Evolutionary conservation across 2,797 vertebrate genomes (phyloP), one percentile per base, ranked within the genome.

Genomic region (Falco peregrinus): DNA sequence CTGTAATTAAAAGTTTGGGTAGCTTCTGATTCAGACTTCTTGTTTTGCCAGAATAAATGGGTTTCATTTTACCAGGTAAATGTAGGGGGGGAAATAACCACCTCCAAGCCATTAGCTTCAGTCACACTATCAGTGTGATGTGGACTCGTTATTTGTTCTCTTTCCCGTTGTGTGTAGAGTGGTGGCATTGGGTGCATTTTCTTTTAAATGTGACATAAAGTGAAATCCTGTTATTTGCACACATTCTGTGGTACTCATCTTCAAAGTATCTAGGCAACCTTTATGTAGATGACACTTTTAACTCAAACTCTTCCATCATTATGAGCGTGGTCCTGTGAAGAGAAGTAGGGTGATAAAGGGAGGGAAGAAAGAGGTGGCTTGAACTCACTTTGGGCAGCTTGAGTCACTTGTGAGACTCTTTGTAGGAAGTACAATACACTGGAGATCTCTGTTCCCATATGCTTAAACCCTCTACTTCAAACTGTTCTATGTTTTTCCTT

Each of bases 161-260:
- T 60, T 73, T 79, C 47, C n/a, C 20, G 17, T 53, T 95, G 71
- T 89, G 79, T 69, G 39, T 33, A 37, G 68, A 59, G 76, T 31
- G 61, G 78, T 84, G 13, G 9, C 69, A 28, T 47, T 65, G n/a
- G 69, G 47, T 56, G 21, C 59, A 4, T 94, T 93, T 86, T 87
- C 65, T 84, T 95, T 89, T 77, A 88, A 88, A 90, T 47, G 28
- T 81, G 78, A 81, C 0, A 2, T 80, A 48, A 92, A 95, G 65
- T 65, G 78, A 95, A 93, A 96, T 95, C 67, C 51, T 76, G 82
- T 92, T 95, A 91, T 87, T 96, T 94, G 83, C 84, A 87, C 84
- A 84, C 37, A 48, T 95, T 90, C 60, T 89, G 41, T 95, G 94
- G 56, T 90, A 79, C 61, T 73, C 13, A 4, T 81, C 76, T 94